These are phyloP conservation scores for Pimpla rufipes DNA, from an alignment of 2,888 invertebrate genomes.

Conservation along the genomic window DNA sequence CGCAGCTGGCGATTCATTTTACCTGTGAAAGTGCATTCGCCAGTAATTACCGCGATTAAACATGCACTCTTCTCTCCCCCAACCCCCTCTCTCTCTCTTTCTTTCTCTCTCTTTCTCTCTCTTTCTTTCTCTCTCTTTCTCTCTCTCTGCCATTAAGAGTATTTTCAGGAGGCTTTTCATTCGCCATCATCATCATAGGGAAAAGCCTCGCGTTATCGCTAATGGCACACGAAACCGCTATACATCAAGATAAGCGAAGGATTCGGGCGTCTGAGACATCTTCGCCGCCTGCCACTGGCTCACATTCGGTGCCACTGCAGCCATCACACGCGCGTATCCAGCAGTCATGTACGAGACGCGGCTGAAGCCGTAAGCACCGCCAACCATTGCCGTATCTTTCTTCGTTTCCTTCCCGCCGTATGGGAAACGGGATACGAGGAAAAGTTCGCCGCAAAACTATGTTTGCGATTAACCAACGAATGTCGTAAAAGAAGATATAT, in stretches of 20 bases:
- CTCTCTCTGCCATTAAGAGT: conserved; percentile 2
- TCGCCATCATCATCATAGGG: conserved; percentile 22
- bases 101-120: conserved; percentile 13
- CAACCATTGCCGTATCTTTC: conserved; percentile 19
- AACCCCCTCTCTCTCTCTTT: conserved; percentile 28
- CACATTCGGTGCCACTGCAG: conserved; percentile 5
- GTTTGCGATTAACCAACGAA: conserved; percentile 15
- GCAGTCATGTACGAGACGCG: conserved; percentile 22
- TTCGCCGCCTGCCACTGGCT: not conserved
- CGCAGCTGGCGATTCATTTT: conserved; percentile 27
- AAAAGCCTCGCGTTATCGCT: conserved; percentile 5
- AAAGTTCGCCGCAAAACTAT: conserved; percentile 12
- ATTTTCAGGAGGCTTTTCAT: conserved; percentile 33
- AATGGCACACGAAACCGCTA: conserved; percentile 12
- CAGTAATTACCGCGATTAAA: conserved; percentile 4
- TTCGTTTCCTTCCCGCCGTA: conserved; percentile 9
- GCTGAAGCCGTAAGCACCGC: conserved; percentile 1
- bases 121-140: conserved; percentile 25
- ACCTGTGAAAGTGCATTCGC: conserved; percentile 28
- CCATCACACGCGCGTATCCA: conserved; percentile 12
- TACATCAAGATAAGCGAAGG: conserved; percentile 4
- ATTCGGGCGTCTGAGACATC: not conserved
- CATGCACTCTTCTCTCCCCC: not conserved
- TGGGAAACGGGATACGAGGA: conserved; percentile 7
- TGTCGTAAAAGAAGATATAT: not conserved